Percentiles rank a stretch among this genome's conserved stretches.
These are phyloP conservation scores for Dendrocopos noguchii DNA, from an alignment of 2,113 vertebrate species.

Conservation along the genomic window DNA sequence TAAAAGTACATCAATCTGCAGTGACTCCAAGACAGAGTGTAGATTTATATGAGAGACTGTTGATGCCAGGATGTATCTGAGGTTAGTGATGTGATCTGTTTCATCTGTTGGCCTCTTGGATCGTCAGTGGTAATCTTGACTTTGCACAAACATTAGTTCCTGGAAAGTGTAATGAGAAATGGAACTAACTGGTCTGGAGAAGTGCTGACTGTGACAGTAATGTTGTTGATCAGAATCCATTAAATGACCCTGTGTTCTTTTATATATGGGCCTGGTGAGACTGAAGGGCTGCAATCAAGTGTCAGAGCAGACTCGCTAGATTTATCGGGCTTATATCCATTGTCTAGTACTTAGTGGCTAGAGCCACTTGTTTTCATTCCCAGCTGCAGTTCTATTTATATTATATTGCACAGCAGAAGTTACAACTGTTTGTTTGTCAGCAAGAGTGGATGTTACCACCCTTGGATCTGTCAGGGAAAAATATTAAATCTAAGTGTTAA, in stretches of 20 bases:
- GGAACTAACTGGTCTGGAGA: neutral
- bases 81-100: neutral
- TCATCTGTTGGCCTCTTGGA: neutral
- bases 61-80: neutral
- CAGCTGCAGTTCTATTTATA: neutral
- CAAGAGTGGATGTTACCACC: neutral
- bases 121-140: neutral
- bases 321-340: neutral
- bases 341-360: neutral
- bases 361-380: neutral
- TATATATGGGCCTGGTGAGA: neutral
- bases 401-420: neutral
- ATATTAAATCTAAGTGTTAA: neutral
- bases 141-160: constrained; percentile 4
- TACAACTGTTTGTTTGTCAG: neutral
- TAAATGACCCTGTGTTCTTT: neutral
- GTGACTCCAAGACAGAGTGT: neutral
- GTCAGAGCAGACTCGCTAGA: neutral
- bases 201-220: neutral
- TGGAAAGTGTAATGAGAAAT: constrained; percentile 22
- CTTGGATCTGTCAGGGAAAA: neutral
- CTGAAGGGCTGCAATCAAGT: neutral
- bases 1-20: neutral
- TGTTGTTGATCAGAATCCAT: constrained; percentile 22
- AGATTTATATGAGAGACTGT: neutral